Conservation (phyloP, 2,113 vertebrate species). For the Plecturocebus donacophilus region DNA sequence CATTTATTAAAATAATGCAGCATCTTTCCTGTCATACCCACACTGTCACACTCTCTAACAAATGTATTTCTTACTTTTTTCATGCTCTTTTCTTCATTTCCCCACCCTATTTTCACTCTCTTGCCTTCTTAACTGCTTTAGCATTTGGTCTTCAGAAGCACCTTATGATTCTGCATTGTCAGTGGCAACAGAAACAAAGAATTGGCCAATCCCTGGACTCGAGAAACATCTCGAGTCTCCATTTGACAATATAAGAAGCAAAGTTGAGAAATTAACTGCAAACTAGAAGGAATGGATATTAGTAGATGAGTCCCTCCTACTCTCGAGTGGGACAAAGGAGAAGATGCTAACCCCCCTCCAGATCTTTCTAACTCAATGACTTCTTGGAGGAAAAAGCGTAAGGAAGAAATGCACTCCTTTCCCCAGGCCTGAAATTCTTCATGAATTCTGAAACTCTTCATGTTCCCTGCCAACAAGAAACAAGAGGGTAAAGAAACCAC, state of each 20-base stretch:
- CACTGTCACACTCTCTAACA: background rate
- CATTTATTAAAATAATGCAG: background rate
- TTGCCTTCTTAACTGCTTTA: background rate
- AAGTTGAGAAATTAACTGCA: background rate
- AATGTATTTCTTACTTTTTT: background rate
- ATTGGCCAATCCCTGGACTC: background rate
- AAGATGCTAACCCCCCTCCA: background rate
- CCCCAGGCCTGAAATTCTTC: background rate
- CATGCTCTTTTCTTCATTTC: background rate
- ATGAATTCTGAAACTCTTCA: background rate
- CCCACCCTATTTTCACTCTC: background rate
- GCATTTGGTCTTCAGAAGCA: background rate
- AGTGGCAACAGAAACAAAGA: background rate
- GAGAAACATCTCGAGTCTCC: background rate
- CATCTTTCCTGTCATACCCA: background rate
- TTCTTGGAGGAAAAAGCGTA: background rate
- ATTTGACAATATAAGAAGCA: background rate
- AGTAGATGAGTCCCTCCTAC: background rate
- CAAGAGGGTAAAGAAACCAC: background rate
- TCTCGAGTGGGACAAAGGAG: background rate
- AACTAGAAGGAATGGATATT: background rate
- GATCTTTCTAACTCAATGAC: background rate
- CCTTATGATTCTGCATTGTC: background rate
- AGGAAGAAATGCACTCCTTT: background rate
- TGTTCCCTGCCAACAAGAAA: background rate